These are phyloP conservation scores for Sinocyclocheilus anshuiensis DNA, from an alignment of 2,113 vertebrate species.

Conservation along the genomic window DNA sequence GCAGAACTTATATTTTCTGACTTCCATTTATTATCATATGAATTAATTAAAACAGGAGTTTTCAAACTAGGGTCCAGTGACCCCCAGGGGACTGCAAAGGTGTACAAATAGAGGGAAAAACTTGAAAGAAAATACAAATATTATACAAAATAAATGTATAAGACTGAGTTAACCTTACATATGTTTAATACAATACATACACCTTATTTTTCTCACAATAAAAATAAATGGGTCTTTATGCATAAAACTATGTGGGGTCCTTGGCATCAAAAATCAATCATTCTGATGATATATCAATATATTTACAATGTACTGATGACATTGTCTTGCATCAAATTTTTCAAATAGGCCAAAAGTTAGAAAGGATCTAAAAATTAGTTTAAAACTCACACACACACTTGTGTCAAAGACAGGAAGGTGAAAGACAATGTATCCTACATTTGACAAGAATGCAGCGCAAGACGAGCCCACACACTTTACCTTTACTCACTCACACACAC, in stretches of 20 bases:
- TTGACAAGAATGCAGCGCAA: neutral
- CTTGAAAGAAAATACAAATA: neutral
- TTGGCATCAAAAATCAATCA: no score
- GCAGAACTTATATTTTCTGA: neutral
- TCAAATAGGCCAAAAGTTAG: neutral
- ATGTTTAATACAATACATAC: neutral
- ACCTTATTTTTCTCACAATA: neutral
- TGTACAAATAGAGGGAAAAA: neutral
- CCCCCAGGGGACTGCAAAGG: neutral
- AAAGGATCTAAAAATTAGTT: neutral
- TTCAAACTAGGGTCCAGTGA: neutral
- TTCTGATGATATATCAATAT: neutral
- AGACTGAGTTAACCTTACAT: neutral
- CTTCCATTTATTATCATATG: neutral
- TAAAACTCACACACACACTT: no score
- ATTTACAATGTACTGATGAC: neutral
- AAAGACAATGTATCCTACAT: neutral
- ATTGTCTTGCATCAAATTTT: neutral
- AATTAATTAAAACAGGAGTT: neutral
- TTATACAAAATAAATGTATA: neutral
- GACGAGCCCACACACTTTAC: constrained; percentile 4
- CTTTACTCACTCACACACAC: neutral
- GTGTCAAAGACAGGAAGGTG: neutral
- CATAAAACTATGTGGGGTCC: no score
- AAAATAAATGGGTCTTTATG: no score